Conservation (phyloP, 1,140 invertebrate genomes). For the Drosophila kanapiae region DNA sequence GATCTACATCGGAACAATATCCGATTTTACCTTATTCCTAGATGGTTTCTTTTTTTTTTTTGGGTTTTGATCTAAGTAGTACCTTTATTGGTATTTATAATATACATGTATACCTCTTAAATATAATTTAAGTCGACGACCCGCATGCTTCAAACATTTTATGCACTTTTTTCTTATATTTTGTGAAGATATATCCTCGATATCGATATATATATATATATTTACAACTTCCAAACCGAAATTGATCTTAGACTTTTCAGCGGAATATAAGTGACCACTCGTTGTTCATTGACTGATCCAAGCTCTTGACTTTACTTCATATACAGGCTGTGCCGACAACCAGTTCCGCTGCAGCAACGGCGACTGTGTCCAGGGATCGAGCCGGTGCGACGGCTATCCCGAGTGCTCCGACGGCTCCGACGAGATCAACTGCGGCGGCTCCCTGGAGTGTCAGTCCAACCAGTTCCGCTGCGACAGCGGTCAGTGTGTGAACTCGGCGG, state of each 20-base stretch:
- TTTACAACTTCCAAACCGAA: conserved; percentile 11
- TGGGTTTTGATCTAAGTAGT: conserved; percentile 1
- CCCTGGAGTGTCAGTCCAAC: conserved; percentile 82
- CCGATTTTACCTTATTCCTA: conserved; percentile 9
- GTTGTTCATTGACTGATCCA: background rate
- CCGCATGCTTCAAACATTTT: conserved; percentile 23
- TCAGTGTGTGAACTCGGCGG: conserved; percentile 86
- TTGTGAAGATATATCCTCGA: background rate
- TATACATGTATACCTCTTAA: background rate
- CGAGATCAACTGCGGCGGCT: conserved; percentile 87
- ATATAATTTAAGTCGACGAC: conserved; percentile 5
- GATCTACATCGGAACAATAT: conserved; percentile 9
- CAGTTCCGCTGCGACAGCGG: conserved; percentile 86
- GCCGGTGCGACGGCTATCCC: conserved; percentile 89
- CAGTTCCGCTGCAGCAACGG: conserved; percentile 86
- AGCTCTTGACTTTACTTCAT: background rate
- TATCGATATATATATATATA: background rate
- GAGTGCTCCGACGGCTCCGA: conserved; percentile 92
- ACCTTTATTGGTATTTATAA: conserved; percentile 2
- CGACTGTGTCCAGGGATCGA: conserved; percentile 89
- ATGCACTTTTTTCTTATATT: conserved; percentile 14
- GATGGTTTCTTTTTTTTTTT: conserved; percentile 1
- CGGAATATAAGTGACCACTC: background rate
- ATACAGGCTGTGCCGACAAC: conserved; percentile 85
- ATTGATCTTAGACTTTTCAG: conserved; percentile 14